Base-by-base conservation (phyloP, 2,888 invertebrate genomes). In the Abscondita cerata region DNA sequence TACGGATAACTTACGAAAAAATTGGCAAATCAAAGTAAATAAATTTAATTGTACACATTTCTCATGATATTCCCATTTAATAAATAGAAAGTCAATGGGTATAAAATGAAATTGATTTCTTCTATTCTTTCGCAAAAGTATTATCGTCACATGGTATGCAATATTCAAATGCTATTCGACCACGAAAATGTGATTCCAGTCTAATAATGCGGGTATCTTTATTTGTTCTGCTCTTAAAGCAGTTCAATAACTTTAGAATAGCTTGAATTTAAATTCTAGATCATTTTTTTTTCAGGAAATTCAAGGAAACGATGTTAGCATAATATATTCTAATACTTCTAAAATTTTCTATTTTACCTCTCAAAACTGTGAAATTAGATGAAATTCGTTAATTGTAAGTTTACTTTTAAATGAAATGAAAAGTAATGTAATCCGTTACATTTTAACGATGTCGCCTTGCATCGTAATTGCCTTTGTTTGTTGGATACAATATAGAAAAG, bases 131-230 rank as follows among this genome's bases (percentile, higher is more conserved):
- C 50, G 38, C 55, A 25, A 63, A 52, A 52, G 59, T 55, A 59
- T 52, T 63, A 58, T 48, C 51, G 55, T 55, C 59, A 59, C 55
- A 50, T 63, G 59, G 52, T 52, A 59, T 63, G 63, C 63, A 52
- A 63, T 63, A 63, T 63, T 59, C 63, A 63, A 63, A 63, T 63
- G 59, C 52, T 56, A 59, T 59, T 63, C 63, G 63, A 59, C 63
- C 63, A 63, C 52, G 59, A 63, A 63, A 63, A 63, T 63, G 56
- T 59, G 52, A 63, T 63, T 63, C 55, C 38, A 38, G 53, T 63
- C 55, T 63, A 63, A 63, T 63, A 63, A 63, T 59, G 59, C 56
- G 63, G 56, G 59, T 56, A 63, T 63, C 63, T 63, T 63, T 63
- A 63, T 63, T 63, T 63, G 63, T 52, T 63, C 52, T 63, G 52